Conservation (phyloP, 2,888 invertebrate genomes). For the Hypomecis punctinalis region DNA sequence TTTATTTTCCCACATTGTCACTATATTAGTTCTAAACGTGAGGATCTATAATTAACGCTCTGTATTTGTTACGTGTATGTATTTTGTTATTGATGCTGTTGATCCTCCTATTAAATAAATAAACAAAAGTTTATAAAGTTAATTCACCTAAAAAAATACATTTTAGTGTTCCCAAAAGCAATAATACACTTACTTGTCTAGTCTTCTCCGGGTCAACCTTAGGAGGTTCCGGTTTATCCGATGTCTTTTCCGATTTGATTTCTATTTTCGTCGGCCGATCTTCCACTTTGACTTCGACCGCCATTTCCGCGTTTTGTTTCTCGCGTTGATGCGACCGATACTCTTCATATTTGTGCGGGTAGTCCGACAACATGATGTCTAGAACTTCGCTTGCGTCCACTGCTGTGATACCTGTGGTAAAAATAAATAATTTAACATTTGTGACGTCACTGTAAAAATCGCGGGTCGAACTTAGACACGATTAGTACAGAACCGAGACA, state of each 20-base stretch:
- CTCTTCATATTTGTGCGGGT: slow-evolving; percentile 97
- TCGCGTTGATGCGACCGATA: slow-evolving; percentile 89
- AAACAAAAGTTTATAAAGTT: too few relatives aligned
- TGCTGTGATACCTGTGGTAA: slow-evolving; percentile 90
- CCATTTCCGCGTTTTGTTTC: slow-evolving; percentile 66
- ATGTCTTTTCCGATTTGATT: slow-evolving; percentile 59
- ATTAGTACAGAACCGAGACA: too few relatives aligned
- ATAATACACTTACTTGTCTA: slow-evolving; percentile 63
- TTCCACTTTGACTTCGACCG: slow-evolving; percentile 54
- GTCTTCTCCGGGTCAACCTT: slow-evolving; percentile 75
- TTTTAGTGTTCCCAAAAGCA: too few relatives aligned
- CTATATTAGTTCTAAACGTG: too few relatives aligned
- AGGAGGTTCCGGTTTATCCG: slow-evolving; percentile 68
- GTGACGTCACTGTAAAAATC: too few relatives aligned
- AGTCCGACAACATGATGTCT: slow-evolving; percentile 98
- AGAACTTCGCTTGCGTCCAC: slow-evolving; percentile 96
- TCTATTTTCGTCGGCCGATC: slow-evolving; percentile 66
- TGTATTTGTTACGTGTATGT: too few relatives aligned
- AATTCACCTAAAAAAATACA: too few relatives aligned
- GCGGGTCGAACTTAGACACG: too few relatives aligned
- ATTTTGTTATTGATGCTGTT: too few relatives aligned
- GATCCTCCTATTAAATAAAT: too few relatives aligned
- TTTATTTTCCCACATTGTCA: too few relatives aligned
- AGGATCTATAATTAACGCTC: too few relatives aligned
- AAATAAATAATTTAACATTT: not conserved